These are phyloP conservation scores for Uria aalge DNA, from an alignment of 2,113 vertebrate species.

Conservation along the genomic window DNA sequence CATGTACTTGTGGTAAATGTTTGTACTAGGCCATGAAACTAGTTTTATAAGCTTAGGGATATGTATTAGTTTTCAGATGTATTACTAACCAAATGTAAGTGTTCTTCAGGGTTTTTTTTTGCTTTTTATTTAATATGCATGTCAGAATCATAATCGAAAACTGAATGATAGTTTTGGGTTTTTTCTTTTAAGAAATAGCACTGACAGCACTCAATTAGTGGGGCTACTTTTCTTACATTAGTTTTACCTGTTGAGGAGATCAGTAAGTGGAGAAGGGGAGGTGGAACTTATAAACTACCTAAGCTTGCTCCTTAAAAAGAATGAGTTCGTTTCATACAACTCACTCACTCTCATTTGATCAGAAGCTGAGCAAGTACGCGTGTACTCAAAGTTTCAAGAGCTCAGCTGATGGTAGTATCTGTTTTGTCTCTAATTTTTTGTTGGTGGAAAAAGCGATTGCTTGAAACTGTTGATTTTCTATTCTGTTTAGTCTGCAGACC, in stretches of 20 bases:
- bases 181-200: background rate
- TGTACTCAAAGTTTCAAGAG: background rate
- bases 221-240: background rate
- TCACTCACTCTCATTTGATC: background rate
- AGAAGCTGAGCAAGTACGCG: background rate
- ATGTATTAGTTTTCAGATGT: background rate
- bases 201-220: background rate
- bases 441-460: accelerated
- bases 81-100: background rate
- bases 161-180: background rate
- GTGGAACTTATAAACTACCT: background rate
- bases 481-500: background rate
- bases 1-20: background rate
- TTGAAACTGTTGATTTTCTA: background rate
- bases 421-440: background rate
- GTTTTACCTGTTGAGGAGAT: background rate
- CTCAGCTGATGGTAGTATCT: background rate
- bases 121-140: background rate
- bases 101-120: background rate
- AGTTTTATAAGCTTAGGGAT: background rate
- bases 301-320: background rate
- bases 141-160: background rate
- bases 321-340: background rate
- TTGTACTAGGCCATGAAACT: background rate
- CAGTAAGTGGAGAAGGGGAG: background rate